phyloP scores from a whole-genome alignment of 1,140 invertebrate species.

The Hylaeus volcanicus region DNA sequence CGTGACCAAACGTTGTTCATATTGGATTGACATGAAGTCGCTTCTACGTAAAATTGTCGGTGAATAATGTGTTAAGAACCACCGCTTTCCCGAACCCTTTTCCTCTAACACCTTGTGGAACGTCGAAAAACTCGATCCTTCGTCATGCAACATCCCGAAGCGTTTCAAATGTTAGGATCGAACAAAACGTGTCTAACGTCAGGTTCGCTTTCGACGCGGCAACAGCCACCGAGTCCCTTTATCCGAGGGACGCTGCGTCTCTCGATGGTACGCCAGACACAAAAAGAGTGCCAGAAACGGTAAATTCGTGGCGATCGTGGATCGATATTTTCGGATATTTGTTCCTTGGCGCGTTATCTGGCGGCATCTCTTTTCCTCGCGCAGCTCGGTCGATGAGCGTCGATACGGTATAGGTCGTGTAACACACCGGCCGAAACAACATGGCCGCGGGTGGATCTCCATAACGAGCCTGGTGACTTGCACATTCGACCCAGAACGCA shows the following conservation, averaged over 20 bases:
- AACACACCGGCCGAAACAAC: slow-evolving; percentile 67
- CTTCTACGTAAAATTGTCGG: too few species aligned
- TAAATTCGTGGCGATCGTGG: slow-evolving; percentile 26
- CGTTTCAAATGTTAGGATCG: not conserved
- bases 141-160: not conserved
- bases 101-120: not conserved
- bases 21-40: too few species aligned
- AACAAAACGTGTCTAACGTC: slow-evolving; percentile 16
- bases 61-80: too few species aligned
- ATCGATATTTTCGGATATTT: slow-evolving; percentile 60
- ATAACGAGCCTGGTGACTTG: slow-evolving; percentile 78
- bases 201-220: slow-evolving; percentile 4
- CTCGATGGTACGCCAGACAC: not conserved
- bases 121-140: not conserved
- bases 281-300: not conserved
- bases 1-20: too few species aligned
- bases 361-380: slow-evolving; percentile 53
- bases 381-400: slow-evolving; percentile 41
- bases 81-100: too few species aligned
- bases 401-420: slow-evolving; percentile 40
- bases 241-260: not conserved
- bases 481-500: slow-evolving; percentile 75
- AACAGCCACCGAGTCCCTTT: not conserved
- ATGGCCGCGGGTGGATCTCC: slow-evolving; percentile 73
- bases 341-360: slow-evolving; percentile 49